Evolutionary conservation across 2,797 vertebrate genomes (phyloP).

Genomic region (Intellagama lesueurii): DNA sequence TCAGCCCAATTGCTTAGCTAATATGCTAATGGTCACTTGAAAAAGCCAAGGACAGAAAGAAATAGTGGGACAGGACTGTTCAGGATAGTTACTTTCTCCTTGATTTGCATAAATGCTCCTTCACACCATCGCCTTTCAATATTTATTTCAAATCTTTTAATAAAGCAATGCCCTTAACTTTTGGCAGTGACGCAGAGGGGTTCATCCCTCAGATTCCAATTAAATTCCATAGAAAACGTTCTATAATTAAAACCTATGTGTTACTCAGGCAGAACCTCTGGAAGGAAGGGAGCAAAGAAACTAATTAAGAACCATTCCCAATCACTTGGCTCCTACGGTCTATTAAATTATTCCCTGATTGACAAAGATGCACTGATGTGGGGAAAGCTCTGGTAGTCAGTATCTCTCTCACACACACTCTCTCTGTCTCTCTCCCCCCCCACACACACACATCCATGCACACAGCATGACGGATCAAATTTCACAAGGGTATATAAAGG

Average conservation of each 20-base stretch:
- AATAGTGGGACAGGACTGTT: background rate
- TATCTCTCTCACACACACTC: background rate
- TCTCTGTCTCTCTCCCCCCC: background rate
- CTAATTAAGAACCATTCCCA: slow-evolving; percentile 40
- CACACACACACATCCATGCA: background rate
- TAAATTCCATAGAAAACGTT: slow-evolving; percentile 48
- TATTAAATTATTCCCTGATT: slow-evolving; percentile 33
- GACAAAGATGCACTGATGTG: background rate
- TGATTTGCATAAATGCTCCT: slow-evolving; percentile 38
- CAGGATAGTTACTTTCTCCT: slow-evolving; percentile 3
- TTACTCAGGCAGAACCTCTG: slow-evolving; percentile 24
- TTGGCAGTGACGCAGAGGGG: slow-evolving; percentile 1
- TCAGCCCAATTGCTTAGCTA: slow-evolving; percentile 7
- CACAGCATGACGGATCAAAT: background rate
- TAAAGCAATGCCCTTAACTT: slow-evolving; percentile 45
- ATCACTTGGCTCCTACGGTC: slow-evolving; percentile 26
- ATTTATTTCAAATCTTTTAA: slow-evolving; percentile 55
- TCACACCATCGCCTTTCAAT: slow-evolving; percentile 27
- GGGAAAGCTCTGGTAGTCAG: background rate
- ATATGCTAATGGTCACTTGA: slow-evolving; percentile 9
- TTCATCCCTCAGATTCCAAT: slow-evolving; percentile 11
- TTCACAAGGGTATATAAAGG: background rate
- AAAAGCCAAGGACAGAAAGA: slow-evolving; percentile 20
- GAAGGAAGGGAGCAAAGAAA: slow-evolving; percentile 13
- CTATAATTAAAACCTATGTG: slow-evolving; percentile 48